Evolutionary conservation across 2,797 vertebrate species (phyloP).

Genomic region (Eleutherodactylus coqui): DNA sequence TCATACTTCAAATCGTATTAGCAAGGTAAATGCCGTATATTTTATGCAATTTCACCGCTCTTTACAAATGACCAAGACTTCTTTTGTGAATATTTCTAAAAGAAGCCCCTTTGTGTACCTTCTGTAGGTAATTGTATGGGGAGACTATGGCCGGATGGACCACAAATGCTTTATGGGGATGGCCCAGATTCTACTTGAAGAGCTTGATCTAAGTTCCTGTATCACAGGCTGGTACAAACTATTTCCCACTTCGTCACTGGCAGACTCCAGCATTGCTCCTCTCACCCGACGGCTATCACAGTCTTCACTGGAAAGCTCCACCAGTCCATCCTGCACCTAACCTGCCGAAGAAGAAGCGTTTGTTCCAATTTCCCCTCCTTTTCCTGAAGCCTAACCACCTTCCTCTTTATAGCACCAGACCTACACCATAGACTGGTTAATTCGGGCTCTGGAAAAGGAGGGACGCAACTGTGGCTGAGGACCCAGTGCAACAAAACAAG

Average conservation of each 20-base stretch:
- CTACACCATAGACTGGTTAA: constrained; percentile 33
- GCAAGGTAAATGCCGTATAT: neutral
- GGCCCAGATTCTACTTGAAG: constrained; percentile 97
- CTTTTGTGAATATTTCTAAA: neutral
- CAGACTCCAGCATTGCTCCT: constrained; percentile 92
- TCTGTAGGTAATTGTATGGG: constrained; percentile 94
- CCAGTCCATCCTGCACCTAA: constrained; percentile 95
- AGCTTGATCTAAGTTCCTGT: constrained; percentile 89
- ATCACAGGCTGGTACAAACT: constrained; percentile 98
- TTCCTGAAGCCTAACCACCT: constrained; percentile 35
- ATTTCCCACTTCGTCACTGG: constrained; percentile 97
- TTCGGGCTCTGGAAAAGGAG: constrained; percentile 37
- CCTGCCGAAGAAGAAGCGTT: constrained; percentile 40
- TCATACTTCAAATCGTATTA: neutral
- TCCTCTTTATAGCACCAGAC: constrained; percentile 31
- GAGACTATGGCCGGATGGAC: constrained; percentile 98
- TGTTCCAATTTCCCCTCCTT: constrained; percentile 25
- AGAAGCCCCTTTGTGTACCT: constrained; percentile 22
- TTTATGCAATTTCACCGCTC: neutral
- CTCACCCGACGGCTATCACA: constrained; percentile 95
- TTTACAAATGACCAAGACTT: neutral
- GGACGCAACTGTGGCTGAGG: neutral
- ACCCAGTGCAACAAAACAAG: constrained; percentile 15
- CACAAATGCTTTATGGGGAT: constrained; percentile 99
- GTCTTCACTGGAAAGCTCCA: constrained; percentile 97